These are phyloP conservation scores for Zosterops hypoxanthus DNA, from an alignment of 2,113 vertebrate genomes.

Conservation along the genomic window DNA sequence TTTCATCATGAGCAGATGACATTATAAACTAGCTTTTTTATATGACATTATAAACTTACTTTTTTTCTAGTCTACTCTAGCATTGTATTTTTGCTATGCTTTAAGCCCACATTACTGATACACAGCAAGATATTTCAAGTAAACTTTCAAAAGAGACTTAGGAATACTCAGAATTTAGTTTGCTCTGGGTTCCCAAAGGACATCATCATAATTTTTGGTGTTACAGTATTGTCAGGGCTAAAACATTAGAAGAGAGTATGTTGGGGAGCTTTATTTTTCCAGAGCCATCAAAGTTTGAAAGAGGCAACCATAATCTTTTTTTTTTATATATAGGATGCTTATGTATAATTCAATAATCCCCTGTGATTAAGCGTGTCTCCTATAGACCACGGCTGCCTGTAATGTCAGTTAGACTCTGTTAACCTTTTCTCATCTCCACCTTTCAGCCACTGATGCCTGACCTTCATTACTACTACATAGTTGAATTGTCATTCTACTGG, in stretches of 20 bases:
- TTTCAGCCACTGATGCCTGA: constrained; percentile 91
- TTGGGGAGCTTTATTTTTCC: background rate
- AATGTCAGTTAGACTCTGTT: background rate
- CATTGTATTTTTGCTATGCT: background rate
- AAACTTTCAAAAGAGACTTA: background rate
- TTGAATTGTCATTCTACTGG: constrained; percentile 96
- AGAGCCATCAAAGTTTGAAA: background rate
- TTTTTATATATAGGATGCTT: background rate
- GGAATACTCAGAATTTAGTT: background rate
- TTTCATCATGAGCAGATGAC: background rate
- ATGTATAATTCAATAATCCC: background rate
- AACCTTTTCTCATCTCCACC: constrained; percentile 55
- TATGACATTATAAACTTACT: background rate
- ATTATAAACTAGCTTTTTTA: background rate
- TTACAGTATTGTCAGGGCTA: background rate
- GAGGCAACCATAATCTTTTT: background rate
- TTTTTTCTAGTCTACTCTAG: background rate
- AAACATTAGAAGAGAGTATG: background rate
- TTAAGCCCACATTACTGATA: background rate
- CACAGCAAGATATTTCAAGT: background rate
- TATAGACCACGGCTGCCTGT: background rate
- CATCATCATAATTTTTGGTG: background rate
- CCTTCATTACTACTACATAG: constrained; percentile 94
- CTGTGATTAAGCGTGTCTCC: background rate
- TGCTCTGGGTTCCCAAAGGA: background rate